Evolutionary conservation across 1,140 invertebrate genomes (phyloP), one percentile per base, ranked within the genome.

Genomic region (Temnothorax nylanderi): DNA sequence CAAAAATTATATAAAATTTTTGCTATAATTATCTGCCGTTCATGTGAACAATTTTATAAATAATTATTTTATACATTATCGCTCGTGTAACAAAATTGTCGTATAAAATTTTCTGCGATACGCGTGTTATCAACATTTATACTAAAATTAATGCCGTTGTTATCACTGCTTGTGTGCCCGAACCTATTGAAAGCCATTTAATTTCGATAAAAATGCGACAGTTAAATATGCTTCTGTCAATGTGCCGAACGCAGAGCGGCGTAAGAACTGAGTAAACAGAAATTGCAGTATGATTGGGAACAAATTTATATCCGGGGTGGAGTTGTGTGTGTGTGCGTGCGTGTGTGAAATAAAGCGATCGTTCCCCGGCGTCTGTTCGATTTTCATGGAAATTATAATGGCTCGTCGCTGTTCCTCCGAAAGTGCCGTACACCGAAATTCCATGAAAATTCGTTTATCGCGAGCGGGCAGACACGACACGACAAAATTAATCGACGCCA

Each of bases 341-440:
- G 26, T 26, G 26, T 10, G 41, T 44, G 69, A 62, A 84, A 84
- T 84, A 75, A 84, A 84, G 69, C 69, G 80, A 84, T 84, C 69
- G 54, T 32, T 6, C 51, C 51, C 67, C 7, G 37, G 69, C 80
- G 44, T 82, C 80, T 60, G 80, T 60, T 62, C 69, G 80, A 84
- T 84, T 84, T 84, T 84, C 80, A 84, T 84, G 80, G 69, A 84
- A 84, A 84, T 84, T 84, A 84, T 84, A 84, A 84, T 75, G n/a
- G 80, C 69, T 84, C 80, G 80, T 74, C 54, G 54, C 80, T 47
- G n/a, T 60, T 84, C 54, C 41, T 75, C 80, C 69, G n/a, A 84
- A 60, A 84, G 80, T 75, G 54, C 56, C 77, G 77, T 51, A 67
- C 34, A 80, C 77, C 80, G 56, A 84, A 84, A 75, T 84, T 84